Evolutionary conservation across 2,113 vertebrate species (phyloP), one percentile per base, ranked within the genome.

Genomic region (Aegithalos caudatus): DNA sequence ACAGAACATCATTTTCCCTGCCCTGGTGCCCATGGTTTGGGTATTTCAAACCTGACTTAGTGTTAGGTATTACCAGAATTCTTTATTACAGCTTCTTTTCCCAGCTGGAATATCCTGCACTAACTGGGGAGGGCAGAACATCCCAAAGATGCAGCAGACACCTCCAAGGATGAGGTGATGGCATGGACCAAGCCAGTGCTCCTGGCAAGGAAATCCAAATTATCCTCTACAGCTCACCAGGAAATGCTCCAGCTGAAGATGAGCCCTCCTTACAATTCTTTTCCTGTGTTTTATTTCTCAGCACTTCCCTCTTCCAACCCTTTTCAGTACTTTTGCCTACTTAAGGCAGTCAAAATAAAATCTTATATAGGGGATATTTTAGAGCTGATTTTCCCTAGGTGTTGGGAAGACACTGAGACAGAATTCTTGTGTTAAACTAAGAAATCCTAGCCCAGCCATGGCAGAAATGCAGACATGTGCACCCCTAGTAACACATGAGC

Each of bases 41-140:
- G 14, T 18, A 35, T 58, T 90, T 51, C 67, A 45, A 44, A 17
- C 54, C 73, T 51, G 57, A 29, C 12, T 31, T 2, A 1, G 27
- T 51, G 21, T 8, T 33, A 14, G 0, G 1, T 1, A 6, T 31
- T 4, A 31, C 69, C 33, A 54, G 57, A 44, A 27, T n/a, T n/a
- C n/a, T n/a, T n/a, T n/a, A n/a, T n/a, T n/a, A n/a, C 12, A 45
- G 76, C 22, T 71, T 18, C 51, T 89, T 33, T 27, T 57, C 45
- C 38, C 35, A 69, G 74, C 13, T 40, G 22, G 27, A 70, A 42
- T 29, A 38, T 3, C 12, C n/a, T 25, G 37, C 45, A 11, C 31
- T 37, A 44, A 69, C 2, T 13, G 28, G 64, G 71, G 50, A 86
- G 24, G 44, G 44, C 33, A 86, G 48, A 35, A 72, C 21, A 42